Evolutionary conservation across 2,888 invertebrate genomes (phyloP).

Genomic region (Matsumyia berberina): DNA sequence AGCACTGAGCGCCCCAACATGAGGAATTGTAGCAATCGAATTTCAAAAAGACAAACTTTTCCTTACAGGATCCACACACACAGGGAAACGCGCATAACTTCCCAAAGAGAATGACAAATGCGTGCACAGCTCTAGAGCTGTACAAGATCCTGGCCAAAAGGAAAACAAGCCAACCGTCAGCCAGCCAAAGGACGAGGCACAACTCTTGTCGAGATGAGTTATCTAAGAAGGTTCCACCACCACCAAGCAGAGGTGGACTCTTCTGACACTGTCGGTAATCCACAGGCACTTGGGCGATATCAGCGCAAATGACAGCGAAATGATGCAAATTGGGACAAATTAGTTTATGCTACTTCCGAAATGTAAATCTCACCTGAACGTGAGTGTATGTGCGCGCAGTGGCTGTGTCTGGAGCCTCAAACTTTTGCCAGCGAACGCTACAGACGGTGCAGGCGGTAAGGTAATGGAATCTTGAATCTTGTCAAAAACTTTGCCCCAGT

Average conservation of each 20-base stretch:
- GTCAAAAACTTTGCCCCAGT: slow-evolving; percentile 76
- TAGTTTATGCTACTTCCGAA: slow-evolving; percentile 77
- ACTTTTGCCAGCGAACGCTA: slow-evolving; percentile 29
- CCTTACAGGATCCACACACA: slow-evolving; percentile 5
- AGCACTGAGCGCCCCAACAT: slow-evolving; percentile 40
- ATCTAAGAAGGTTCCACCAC: slow-evolving; percentile 23
- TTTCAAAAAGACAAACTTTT: slow-evolving; percentile 74
- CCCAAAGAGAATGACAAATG: slow-evolving; percentile 72
- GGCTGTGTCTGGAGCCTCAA: slow-evolving; percentile 33
- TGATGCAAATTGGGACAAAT: slow-evolving; percentile 78
- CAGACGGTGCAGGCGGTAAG: slow-evolving; percentile 7
- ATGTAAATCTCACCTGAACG: slow-evolving; percentile 73
- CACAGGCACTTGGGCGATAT: slow-evolving; percentile 75
- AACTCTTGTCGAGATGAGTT: slow-evolving; percentile 66
- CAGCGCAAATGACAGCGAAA: slow-evolving; percentile 77
- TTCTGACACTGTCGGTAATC: slow-evolving; percentile 58
- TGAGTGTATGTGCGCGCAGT: slow-evolving; percentile 35
- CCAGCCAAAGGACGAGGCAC: slow-evolving; percentile 43
- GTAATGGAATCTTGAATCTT: slow-evolving; percentile 76
- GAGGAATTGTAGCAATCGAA: slow-evolving; percentile 67
- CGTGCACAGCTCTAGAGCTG: slow-evolving; percentile 60
- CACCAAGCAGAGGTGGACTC: slow-evolving; percentile 28
- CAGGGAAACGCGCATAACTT: slow-evolving; percentile 28
- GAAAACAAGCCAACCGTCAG: slow-evolving; percentile 62
- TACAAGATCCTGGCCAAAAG: slow-evolving; percentile 66